These are phyloP conservation scores for Spisula subtruncata DNA, from an alignment of 2,888 invertebrate genomes.

Conservation along the genomic window DNA sequence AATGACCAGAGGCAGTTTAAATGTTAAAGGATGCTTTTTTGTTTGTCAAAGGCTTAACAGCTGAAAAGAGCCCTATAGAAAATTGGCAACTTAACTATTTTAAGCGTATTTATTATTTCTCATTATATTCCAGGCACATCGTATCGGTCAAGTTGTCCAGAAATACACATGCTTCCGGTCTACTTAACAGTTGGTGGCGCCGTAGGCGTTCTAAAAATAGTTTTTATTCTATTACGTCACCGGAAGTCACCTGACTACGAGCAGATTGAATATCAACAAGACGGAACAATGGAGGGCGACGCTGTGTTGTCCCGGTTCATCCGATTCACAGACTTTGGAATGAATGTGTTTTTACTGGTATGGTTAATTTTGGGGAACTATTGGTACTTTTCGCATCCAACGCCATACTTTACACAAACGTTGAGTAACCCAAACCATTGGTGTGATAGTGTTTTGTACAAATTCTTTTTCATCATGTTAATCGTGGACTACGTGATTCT, in stretches of 20 bases:
- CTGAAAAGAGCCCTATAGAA: no score
- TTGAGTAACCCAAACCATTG: conserved; percentile 93
- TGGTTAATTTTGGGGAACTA: conserved; percentile 94
- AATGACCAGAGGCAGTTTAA: no score
- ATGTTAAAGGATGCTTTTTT: no score
- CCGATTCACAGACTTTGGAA: conserved; percentile 90
- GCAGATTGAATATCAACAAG: conserved; percentile 79
- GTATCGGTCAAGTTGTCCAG: conserved; percentile 93
- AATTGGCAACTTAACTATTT: no score
- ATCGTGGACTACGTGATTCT: conserved; percentile 11
- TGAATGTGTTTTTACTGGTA: conserved; percentile 91
- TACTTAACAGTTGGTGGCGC: conserved; percentile 95
- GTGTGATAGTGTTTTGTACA: conserved; percentile 89
- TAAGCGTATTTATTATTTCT: no score
- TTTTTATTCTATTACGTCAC: conserved; percentile 91
- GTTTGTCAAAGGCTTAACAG: no score
- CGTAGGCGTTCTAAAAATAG: conserved; percentile 91
- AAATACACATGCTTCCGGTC: conserved; percentile 92
- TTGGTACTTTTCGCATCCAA: conserved; percentile 93
- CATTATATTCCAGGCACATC: conserved; percentile 91
- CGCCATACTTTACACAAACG: conserved; percentile 92
- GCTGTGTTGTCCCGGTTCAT: conserved; percentile 58
- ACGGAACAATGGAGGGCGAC: conserved; percentile 67
- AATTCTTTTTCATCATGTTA: conserved; percentile 35
- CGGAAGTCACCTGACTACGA: conserved; percentile 90